Evolutionary conservation across 2,888 invertebrate species (phyloP), one percentile per base, ranked within the genome.

Genomic region (Epirrita christyi): DNA sequence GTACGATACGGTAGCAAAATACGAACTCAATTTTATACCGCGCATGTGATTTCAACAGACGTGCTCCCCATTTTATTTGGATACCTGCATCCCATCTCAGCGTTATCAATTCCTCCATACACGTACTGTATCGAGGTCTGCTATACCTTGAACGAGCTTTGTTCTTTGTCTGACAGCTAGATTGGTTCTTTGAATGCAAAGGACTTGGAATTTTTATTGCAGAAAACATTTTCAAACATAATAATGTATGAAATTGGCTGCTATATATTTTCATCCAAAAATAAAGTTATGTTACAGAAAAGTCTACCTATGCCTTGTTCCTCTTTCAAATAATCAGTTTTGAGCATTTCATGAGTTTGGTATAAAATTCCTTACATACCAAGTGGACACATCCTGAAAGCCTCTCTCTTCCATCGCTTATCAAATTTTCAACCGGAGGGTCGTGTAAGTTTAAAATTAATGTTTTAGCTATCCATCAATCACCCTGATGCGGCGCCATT

Each of bases 371-470:
- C 32, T 32, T 32, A 7, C 32, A 32, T 32, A 9, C 32, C 9
- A 32, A 32, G 8, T 32, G n/a, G 3, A 41, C 41, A 21, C n/a
- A n/a, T n/a, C 27, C 41, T n/a, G 6, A 6, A 6, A 8, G 8
- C 11, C n/a, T n/a, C 1, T 36, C 32, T 2, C 38, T 14, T 6
- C 49, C 46, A 50, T 64, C 55, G 65, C 65, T 72, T 73, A 76
- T 75, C 70, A 74, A 72, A 73, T 72, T 72, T 67, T 61, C 60
- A 70, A 68, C 64, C 64, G 59, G 57, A 73, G 67, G 65, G 72
- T 66, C 66, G 70, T 72, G 72, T 76, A 75, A 77, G 73, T 79
- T 78, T 78, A 70, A 78, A 78, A 80, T 80, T 78, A 80, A 80
- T 75, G 72, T 70, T 75, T 69, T 62, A 70, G 67, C 66, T 58